A percentile compares a stretch with the other conserved stretches of the same genome.
Evolutionary conservation across 2,113 vertebrate genomes (phyloP).

Genomic region (Serinus canaria): DNA sequence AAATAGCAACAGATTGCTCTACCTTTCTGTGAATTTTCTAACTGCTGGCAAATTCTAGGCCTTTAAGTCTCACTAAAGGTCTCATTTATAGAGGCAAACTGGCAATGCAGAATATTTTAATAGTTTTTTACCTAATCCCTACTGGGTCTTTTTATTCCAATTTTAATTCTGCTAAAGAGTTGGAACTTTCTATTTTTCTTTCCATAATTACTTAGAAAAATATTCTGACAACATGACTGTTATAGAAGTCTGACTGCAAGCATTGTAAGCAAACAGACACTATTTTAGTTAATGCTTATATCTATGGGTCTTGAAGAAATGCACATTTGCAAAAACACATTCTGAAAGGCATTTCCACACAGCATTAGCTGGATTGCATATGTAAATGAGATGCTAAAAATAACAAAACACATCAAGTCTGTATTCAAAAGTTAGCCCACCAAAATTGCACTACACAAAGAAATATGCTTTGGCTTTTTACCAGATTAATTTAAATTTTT

Average conservation of each 20-base stretch:
- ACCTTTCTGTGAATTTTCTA: not conserved
- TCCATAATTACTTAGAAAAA: conserved; percentile 3
- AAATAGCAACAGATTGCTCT: not conserved
- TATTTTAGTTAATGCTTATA: not conserved
- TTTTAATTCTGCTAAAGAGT: not conserved
- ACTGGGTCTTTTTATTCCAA: not conserved
- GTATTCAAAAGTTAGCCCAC: not conserved
- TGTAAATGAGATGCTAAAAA: not conserved
- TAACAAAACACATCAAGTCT: not conserved
- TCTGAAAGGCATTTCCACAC: not conserved
- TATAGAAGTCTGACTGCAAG: not conserved
- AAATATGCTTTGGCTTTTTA: not conserved
- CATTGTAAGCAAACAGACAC: not conserved
- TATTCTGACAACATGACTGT: not conserved
- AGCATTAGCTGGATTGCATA: not conserved
- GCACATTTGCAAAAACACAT: not conserved
- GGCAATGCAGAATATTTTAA: not conserved
- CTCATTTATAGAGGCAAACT: not conserved
- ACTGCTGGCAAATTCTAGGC: not conserved
- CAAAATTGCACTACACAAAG: not conserved
- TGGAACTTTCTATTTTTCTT: not conserved
- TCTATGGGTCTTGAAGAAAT: not conserved
- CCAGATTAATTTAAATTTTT: not conserved
- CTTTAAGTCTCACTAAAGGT: not conserved
- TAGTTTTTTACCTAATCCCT: not conserved